Evolutionary conservation across 2,113 vertebrate species (phyloP).

Genomic region (Gadus chalcogrammus): DNA sequence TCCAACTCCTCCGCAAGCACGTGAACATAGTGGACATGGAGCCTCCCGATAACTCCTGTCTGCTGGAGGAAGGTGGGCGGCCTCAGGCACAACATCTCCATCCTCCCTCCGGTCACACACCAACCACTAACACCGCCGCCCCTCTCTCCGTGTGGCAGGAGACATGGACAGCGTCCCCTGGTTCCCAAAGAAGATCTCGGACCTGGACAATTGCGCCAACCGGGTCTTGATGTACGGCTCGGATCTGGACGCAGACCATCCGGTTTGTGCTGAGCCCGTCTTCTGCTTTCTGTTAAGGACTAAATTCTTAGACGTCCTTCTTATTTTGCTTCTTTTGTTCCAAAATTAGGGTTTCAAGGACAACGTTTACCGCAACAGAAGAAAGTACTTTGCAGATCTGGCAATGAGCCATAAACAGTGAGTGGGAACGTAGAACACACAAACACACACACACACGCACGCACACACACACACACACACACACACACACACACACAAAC

Average conservation of each 20-base stretch:
- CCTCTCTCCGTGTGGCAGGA: slow-evolving; percentile 38
- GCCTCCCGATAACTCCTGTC: slow-evolving; percentile 74
- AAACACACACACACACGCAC: neutral
- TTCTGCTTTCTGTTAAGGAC: neutral
- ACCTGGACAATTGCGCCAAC: slow-evolving; percentile 94
- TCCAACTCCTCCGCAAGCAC: slow-evolving; percentile 86
- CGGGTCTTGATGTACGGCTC: slow-evolving; percentile 96
- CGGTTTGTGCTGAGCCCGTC: slow-evolving; percentile 35
- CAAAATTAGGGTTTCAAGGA: slow-evolving; percentile 91
- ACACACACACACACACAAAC: neutral
- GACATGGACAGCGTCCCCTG: slow-evolving; percentile 86
- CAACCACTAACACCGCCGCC: too few species aligned
- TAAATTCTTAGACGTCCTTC: neutral
- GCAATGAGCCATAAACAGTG: slow-evolving; percentile 93
- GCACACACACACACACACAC: too few species aligned
- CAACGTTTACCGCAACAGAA: slow-evolving; percentile 92
- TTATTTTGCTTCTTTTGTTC: neutral
- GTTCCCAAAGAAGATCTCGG: slow-evolving; percentile 96
- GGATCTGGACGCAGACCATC: slow-evolving; percentile 88
- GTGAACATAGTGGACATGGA: slow-evolving; percentile 83
- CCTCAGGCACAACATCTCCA: too few species aligned
- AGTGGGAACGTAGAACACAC: slow-evolving; percentile 43
- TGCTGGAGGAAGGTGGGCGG: slow-evolving; percentile 71
- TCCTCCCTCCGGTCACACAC: neutral
- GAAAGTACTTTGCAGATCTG: slow-evolving; percentile 96